A percentile compares a stretch with the other conserved stretches of the same genome.
Conservation (phyloP, 2,888 invertebrate genomes). For the Monochamus alternatus region DNA sequence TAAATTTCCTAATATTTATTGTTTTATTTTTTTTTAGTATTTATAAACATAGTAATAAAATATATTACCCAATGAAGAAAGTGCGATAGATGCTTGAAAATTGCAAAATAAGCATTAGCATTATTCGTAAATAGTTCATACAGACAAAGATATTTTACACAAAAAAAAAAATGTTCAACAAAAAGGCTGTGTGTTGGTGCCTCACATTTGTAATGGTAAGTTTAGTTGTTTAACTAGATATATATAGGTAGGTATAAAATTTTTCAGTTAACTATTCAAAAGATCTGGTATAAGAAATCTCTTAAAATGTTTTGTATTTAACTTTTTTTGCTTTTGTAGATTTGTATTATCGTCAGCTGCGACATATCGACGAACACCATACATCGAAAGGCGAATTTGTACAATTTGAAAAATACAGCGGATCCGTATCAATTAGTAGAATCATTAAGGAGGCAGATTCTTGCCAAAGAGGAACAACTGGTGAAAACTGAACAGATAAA, state of each 20-base stretch:
- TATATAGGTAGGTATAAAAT: neutral
- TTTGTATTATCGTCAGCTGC: conserved; percentile 39
- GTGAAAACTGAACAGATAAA: conserved; percentile 69
- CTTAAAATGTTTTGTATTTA: neutral
- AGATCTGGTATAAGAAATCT: too few relatives aligned
- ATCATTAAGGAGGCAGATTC: conserved; percentile 60
- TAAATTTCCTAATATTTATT: too few relatives aligned
- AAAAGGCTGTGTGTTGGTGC: conserved; percentile 14
- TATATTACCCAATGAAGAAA: conserved; percentile 8
- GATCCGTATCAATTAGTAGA: conserved; percentile 57
- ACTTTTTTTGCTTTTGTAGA: conserved; percentile 41
- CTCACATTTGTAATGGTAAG: conserved; percentile 24
- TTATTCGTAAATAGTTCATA: neutral
- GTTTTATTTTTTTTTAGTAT: neutral
- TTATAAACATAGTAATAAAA: neutral
- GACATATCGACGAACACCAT: conserved; percentile 53
- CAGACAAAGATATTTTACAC: neutral
- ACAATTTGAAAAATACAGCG: conserved; percentile 43
- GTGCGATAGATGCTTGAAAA: neutral
- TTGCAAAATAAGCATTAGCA: conserved; percentile 1
- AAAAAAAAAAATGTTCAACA: conserved; percentile 15
- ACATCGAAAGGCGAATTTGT: conserved; percentile 40
- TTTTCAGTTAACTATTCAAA: too few relatives aligned
- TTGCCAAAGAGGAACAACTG: conserved; percentile 63
- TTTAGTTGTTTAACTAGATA: conserved; percentile 1